Evolutionary conservation across 2,113 vertebrate species (phyloP).

Genomic region (Vulpes lagopus): DNA sequence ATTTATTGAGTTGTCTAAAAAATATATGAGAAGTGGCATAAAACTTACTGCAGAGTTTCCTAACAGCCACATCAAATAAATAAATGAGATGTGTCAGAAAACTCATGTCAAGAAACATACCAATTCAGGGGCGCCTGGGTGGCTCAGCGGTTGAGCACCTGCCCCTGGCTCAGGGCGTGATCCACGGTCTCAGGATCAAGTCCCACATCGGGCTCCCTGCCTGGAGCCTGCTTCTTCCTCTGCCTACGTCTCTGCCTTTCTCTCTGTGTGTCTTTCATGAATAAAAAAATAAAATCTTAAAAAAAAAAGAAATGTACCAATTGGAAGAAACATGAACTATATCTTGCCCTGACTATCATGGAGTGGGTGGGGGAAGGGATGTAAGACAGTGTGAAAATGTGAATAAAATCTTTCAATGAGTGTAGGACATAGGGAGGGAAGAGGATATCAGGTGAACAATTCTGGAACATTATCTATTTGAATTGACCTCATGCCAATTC

Average conservation of each 20-base stretch:
- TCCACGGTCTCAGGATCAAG: too few relatives aligned
- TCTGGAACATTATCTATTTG: background rate
- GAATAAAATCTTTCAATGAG: background rate
- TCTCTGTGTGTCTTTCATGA: too few relatives aligned
- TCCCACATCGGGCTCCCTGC: too few relatives aligned
- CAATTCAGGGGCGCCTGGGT: background rate
- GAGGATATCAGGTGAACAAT: background rate
- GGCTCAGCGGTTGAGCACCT: too few relatives aligned
- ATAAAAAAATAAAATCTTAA: too few relatives aligned
- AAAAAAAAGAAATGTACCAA: background rate
- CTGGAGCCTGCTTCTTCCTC: too few relatives aligned
- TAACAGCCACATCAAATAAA: background rate
- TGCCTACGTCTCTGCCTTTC: too few relatives aligned
- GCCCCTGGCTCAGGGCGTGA: too few relatives aligned
- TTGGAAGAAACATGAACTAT: background rate
- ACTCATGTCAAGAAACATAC: background rate
- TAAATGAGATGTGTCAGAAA: background rate
- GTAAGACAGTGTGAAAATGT: background rate
- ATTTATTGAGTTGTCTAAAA: background rate
- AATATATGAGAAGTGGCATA: background rate
- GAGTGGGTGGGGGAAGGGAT: rapidly evolving
- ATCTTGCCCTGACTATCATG: background rate
- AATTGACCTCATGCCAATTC: background rate
- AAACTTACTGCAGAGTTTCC: background rate
- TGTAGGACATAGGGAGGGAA: rapidly evolving